Percentiles rank a stretch among this genome's conserved stretches.
Evolutionary conservation across 2,888 invertebrate genomes (phyloP).

Genomic region (Limnephilus auricula): DNA sequence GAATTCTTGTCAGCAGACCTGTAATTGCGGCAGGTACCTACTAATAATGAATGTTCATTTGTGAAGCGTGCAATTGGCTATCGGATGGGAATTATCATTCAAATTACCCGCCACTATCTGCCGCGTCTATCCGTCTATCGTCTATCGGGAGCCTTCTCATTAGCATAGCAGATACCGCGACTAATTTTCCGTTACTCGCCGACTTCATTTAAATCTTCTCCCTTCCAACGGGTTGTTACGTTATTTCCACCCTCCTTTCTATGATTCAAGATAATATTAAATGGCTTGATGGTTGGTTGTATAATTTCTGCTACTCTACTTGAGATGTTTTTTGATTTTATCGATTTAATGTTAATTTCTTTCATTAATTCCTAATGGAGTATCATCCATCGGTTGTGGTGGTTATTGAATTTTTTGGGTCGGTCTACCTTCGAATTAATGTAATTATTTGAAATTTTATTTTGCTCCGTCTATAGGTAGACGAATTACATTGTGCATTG

Average conservation of each 20-base stretch:
- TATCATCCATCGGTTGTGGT: neutral
- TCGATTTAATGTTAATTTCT: neutral
- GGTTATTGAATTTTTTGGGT: too few relatives aligned
- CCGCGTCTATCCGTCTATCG: neutral
- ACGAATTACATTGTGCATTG: too few relatives aligned
- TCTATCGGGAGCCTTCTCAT: neutral
- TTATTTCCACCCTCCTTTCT: neutral
- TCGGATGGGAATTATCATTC: constrained; percentile 16
- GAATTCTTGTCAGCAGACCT: neutral
- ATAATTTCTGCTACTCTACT: neutral
- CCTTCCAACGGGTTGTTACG: neutral
- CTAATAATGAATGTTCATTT: neutral
- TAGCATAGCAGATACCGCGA: constrained; percentile 25
- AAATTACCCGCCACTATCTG: neutral
- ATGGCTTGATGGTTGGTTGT: neutral
- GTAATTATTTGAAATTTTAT: too few relatives aligned
- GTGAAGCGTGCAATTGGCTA: constrained; percentile 4
- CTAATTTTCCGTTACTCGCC: neutral
- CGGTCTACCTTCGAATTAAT: too few relatives aligned
- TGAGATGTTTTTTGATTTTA: too few relatives aligned
- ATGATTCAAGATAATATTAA: neutral
- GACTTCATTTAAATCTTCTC: neutral
- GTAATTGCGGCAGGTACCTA: neutral
- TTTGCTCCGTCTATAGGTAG: too few relatives aligned
- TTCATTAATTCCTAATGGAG: neutral